A percentile compares a stretch with the other conserved stretches of the same genome.
phyloP scores from a whole-genome alignment of 2,113 vertebrate genomes.

The Hystrix brachyura region DNA sequence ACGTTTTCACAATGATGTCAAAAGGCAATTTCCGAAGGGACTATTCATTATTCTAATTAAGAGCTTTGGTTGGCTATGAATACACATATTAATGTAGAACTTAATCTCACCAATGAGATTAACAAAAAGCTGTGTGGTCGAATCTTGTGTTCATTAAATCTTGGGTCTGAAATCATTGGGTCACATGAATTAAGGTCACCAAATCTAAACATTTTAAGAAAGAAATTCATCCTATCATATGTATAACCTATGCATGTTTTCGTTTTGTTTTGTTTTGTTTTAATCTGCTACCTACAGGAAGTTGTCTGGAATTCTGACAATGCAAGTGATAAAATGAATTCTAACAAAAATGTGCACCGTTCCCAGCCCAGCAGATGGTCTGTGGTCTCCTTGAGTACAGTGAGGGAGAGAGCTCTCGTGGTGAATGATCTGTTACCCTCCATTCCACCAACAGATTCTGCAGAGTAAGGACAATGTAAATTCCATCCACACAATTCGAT shows the following conservation, averaged over 20 bases:
- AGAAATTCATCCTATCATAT: slow-evolving; percentile 64
- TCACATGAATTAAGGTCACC: slow-evolving; percentile 58
- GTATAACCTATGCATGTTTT: slow-evolving; percentile 43
- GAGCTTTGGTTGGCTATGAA: slow-evolving; percentile 45
- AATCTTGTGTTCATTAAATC: slow-evolving; percentile 60
- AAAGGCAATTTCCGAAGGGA: slow-evolving; percentile 19
- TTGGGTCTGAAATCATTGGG: slow-evolving; percentile 44
- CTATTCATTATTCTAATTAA: slow-evolving; percentile 50
- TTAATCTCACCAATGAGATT: slow-evolving; percentile 58
- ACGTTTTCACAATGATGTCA: background rate
- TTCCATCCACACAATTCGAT: slow-evolving; percentile 66
- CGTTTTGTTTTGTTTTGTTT: too few relatives aligned
- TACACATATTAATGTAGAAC: slow-evolving; percentile 30
- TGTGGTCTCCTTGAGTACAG: slow-evolving; percentile 61
- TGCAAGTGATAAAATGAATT: slow-evolving; percentile 70
- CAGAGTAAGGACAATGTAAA: slow-evolving; percentile 68
- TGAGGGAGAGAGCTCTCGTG: slow-evolving; percentile 46
- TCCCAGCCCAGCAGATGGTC: slow-evolving; percentile 62
- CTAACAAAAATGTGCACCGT: slow-evolving; percentile 72
- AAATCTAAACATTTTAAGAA: slow-evolving; percentile 76
- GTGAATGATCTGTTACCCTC: slow-evolving; percentile 65
- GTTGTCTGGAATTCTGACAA: slow-evolving; percentile 69
- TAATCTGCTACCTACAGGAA: slow-evolving; percentile 61
- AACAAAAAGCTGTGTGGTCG: slow-evolving; percentile 64
- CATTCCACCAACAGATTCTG: slow-evolving; percentile 67